Conservation (phyloP, 1,140 invertebrate species). For the Coenobita brevimanus region DNA sequence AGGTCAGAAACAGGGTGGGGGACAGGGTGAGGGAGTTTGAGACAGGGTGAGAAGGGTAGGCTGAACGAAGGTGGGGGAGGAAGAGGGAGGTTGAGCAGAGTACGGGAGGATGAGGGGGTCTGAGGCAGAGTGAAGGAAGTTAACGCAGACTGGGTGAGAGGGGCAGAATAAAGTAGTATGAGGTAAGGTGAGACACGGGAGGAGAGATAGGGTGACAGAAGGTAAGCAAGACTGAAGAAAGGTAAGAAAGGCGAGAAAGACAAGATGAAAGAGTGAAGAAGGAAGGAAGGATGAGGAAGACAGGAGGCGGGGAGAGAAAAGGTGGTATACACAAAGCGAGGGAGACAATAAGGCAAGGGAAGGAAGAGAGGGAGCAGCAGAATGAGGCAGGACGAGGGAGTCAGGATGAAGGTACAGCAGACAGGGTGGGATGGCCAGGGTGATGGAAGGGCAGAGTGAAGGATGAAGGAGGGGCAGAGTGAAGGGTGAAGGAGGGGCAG, state of each 20-base stretch:
- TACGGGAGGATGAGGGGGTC: background rate
- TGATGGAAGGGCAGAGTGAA: no score
- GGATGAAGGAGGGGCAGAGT: background rate
- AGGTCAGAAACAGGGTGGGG: background rate
- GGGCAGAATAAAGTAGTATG: background rate
- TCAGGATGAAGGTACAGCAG: no score
- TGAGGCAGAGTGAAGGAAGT: background rate
- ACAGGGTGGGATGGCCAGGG: no score
- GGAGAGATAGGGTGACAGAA: background rate
- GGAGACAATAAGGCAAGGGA: background rate
- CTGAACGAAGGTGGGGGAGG: background rate
- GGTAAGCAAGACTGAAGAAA: no score
- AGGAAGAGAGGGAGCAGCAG: background rate
- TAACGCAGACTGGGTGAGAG: no score
- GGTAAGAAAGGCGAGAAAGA: no score
- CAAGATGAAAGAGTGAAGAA: background rate
- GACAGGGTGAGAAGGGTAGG: slow-evolving; percentile 1
- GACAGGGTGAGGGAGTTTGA: background rate
- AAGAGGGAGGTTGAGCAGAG: background rate
- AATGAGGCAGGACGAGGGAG: slow-evolving; percentile 1
- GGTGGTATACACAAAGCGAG: background rate
- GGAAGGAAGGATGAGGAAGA: background rate
- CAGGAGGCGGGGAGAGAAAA: background rate
- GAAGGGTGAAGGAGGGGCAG: no score
- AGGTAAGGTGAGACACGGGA: background rate